Evolutionary conservation across 2,113 vertebrate genomes (phyloP), one percentile per base, ranked within the genome.

Genomic region (Forbesichthys agassizii): DNA sequence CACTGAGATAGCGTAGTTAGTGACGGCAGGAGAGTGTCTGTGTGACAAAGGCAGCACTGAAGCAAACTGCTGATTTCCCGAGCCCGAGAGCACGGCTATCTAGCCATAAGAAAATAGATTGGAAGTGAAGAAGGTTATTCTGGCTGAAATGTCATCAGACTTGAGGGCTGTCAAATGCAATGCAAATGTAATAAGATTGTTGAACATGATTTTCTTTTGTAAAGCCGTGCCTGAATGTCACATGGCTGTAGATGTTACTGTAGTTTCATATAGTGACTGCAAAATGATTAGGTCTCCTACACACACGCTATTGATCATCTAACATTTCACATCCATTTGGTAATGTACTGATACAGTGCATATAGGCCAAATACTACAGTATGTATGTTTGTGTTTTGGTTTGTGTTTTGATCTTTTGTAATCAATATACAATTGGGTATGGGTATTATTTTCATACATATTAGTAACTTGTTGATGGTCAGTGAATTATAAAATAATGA

Each of bases 41-140:
- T 79, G 72, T 80, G 79, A 87, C 87, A 90, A 87, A 87, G 79
- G 83, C 73, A 66, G 58, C 71, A 66, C 79, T 76, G 75, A 79
- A 85, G 81, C 81, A 75, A 87, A 84, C 36, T 82, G 86, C 88
- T 88, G 87, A 92, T 90, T 91, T 89, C 80, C 87, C 73, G 69
- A 87, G 87, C 85, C 84, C 83, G 84, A 77, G 79, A 82, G 84
- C 85, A 80, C 82, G 83, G 63, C 74, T 65, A 88, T 90, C 82
- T 88, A 70, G 83, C 83, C 87, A 87, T 83, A 87, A 86, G 91
- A 91, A 92, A 92, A 90, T 90, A 83, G 90, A 77, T 86, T 73
- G 84, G 85, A 87, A 87, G 83, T 84, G 83, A 73, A 68, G 77
- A 81, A 84, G 71, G 71, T 92, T 89, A 89, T 91, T 91, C 90